Conservation (phyloP, 2,113 vertebrate species). For the Malaclemys terrapin region DNA sequence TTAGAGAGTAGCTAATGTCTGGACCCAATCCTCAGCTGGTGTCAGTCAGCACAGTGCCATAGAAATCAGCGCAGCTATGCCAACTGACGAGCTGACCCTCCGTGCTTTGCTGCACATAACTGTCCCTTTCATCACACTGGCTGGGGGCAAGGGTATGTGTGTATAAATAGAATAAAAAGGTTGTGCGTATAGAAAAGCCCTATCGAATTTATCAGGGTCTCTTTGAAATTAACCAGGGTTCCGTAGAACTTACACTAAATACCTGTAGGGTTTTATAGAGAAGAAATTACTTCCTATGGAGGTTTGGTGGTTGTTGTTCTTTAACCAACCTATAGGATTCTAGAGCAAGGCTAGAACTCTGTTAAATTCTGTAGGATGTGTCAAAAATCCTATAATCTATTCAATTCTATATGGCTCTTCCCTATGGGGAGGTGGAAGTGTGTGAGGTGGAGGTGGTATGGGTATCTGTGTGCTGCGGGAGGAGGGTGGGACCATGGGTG, state of each 20-base stretch:
- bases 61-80: neutral
- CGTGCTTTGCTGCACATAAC: neutral
- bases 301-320: neutral
- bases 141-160: neutral
- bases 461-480: neutral
- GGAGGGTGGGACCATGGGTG: neutral
- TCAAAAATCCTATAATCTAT: neutral
- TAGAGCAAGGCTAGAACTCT: neutral
- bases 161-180: neutral
- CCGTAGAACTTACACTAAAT: neutral
- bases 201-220: rapidly evolving
- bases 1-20: neutral
- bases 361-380: neutral
- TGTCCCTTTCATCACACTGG: neutral
- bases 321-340: neutral
- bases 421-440: neutral
- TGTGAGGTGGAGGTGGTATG: neutral
- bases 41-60: neutral
- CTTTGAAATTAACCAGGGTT: rapidly evolving
- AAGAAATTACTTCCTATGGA: neutral
- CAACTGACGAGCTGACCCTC: neutral
- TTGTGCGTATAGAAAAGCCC: neutral
- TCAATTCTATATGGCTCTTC: neutral
- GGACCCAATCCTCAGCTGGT: neutral
- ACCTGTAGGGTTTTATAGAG: neutral